phyloP scores from a whole-genome alignment of 2,888 invertebrate genomes.

The Galerucella nymphaeae region DNA sequence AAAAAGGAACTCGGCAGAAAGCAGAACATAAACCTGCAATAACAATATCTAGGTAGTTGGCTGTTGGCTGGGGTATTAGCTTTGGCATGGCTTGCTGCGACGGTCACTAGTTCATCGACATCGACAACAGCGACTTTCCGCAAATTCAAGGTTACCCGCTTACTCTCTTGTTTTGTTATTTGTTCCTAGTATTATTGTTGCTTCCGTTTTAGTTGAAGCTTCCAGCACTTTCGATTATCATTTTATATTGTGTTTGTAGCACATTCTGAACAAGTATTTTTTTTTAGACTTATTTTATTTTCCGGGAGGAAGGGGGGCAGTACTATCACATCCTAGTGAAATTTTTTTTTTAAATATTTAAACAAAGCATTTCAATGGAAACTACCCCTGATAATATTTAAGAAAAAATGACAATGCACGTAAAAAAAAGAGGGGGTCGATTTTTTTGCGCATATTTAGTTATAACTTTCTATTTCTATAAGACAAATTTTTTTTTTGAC shows the following conservation, averaged over 20 bases:
- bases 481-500: no score
- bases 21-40: conserved; percentile 12
- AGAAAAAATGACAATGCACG: no score
- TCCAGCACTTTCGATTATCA: conserved; percentile 29
- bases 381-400: no score
- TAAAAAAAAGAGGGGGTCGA: no score
- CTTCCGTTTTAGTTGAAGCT: conserved; percentile 40
- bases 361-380: no score
- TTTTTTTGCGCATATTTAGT: no score
- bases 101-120: conserved; percentile 67
- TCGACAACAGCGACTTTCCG: conserved; percentile 63
- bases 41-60: conserved; percentile 16
- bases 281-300: no score
- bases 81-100: conserved; percentile 28
- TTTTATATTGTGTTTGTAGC: conserved; percentile 7
- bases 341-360: no score
- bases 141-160: conserved; percentile 64
- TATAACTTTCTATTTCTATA: no score
- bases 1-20: conserved; percentile 8
- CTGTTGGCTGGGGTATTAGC: conserved; percentile 20
- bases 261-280: no score
- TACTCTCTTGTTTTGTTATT: conserved; percentile 33
- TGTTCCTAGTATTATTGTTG: conserved; percentile 22
- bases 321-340: no score
- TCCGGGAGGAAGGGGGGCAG: no score